Percentiles rank a stretch among this genome's conserved stretches.
phyloP scores from a whole-genome alignment of 2,113 vertebrate genomes.

The Climacteris rufus region DNA sequence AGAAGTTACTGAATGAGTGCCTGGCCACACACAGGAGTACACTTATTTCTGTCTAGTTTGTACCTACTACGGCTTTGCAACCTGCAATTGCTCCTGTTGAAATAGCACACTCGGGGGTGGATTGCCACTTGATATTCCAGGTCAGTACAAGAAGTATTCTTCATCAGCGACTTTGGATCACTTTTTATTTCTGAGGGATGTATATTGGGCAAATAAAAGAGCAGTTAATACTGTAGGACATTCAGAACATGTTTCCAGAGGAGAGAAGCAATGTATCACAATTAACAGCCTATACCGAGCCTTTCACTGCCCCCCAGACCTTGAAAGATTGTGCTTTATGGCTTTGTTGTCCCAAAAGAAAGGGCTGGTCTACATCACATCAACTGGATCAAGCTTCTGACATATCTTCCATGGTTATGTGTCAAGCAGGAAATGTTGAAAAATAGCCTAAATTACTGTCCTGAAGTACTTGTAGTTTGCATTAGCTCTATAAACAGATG shows the following conservation, averaged over 20 bases:
- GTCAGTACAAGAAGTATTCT: not conserved
- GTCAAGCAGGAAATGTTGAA: slow-evolving; percentile 72
- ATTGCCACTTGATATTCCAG: not conserved
- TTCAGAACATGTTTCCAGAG: slow-evolving; percentile 1
- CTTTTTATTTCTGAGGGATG: not conserved
- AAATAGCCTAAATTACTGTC: slow-evolving; percentile 72
- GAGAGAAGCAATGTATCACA: slow-evolving; percentile 53
- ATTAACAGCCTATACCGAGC: not conserved
- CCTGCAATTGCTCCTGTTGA: not conserved
- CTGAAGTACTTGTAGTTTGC: slow-evolving; percentile 20
- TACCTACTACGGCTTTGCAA: fast-evolving
- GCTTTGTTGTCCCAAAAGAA: slow-evolving; percentile 42
- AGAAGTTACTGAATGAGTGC: not conserved
- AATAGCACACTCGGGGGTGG: not conserved
- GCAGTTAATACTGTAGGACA: not conserved
- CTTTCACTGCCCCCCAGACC: not conserved
- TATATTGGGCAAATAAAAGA: not conserved
- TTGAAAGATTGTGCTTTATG: slow-evolving; percentile 13
- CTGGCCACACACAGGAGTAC: not conserved
- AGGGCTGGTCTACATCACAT: slow-evolving; percentile 31
- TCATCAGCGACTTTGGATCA: not conserved
- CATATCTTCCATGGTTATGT: slow-evolving; percentile 72
- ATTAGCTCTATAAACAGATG: slow-evolving; percentile 40
- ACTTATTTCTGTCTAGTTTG: not conserved
- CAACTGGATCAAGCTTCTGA: slow-evolving; percentile 59